Conservation (phyloP, 2,797 vertebrate species). For the Sciurus vulgaris region DNA sequence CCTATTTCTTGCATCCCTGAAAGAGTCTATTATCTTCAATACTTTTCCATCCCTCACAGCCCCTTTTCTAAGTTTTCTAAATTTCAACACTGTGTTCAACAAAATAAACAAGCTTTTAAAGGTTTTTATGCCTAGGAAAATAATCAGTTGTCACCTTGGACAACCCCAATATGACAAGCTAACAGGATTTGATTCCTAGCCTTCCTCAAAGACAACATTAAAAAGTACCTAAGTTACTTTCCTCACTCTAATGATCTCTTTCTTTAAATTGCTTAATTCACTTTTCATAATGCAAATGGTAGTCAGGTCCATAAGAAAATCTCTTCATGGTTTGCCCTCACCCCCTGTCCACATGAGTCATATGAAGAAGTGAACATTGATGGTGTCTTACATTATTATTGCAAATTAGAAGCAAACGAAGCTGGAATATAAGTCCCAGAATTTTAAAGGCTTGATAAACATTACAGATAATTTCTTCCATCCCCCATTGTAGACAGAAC, state of each 20-base stretch:
- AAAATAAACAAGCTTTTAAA: not conserved
- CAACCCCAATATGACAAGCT: not conserved
- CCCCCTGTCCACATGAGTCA: not conserved
- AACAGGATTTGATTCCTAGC: not conserved
- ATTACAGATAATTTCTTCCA: not conserved
- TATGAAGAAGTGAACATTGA: not conserved
- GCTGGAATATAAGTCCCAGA: not conserved
- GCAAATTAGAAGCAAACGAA: not conserved
- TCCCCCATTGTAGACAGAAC: not conserved
- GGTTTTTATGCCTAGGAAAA: not conserved
- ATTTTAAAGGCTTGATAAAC: not conserved
- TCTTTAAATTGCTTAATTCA: not conserved
- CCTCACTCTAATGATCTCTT: not conserved
- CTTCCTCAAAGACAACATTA: not conserved
- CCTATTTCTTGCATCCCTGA: not conserved
- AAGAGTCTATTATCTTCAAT: not conserved
- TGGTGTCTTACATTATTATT: not conserved
- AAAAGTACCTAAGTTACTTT: not conserved
- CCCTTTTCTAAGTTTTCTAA: not conserved
- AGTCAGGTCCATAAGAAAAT: not conserved
- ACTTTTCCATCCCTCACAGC: not conserved
- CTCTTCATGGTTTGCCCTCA: not conserved
- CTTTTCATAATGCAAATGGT: not conserved
- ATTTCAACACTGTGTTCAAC: not conserved
- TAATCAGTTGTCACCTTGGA: not conserved